A percentile compares a stretch with the other conserved stretches of the same genome.
Evolutionary conservation across 2,113 vertebrate genomes (phyloP).

Genomic region (Solenodon paradoxus): DNA sequence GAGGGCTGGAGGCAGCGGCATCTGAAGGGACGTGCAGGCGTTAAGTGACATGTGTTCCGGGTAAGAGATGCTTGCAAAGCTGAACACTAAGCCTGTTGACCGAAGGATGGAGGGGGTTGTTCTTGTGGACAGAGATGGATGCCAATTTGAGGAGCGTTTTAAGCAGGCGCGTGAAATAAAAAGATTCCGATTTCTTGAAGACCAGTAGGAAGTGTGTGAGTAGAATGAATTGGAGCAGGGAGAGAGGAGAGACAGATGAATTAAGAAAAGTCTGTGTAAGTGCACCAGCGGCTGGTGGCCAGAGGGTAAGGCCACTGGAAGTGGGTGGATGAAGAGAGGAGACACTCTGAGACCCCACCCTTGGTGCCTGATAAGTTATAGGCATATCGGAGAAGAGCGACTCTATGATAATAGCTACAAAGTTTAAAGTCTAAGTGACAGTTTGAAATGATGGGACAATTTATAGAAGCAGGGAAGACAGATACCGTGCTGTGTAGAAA

Average conservation of each 20-base stretch:
- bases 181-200: background rate
- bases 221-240: background rate
- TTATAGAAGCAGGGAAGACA: background rate
- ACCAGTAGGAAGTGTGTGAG: too few relatives aligned
- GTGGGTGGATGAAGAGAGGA: rapidly evolving
- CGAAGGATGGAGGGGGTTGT: too few relatives aligned
- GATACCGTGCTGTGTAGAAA: background rate
- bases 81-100: too few relatives aligned
- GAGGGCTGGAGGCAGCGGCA: too few relatives aligned
- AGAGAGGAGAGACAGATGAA: background rate
- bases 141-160: background rate
- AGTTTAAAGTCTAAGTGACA: background rate
- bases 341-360: background rate
- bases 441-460: background rate
- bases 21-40: too few relatives aligned
- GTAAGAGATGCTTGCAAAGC: background rate
- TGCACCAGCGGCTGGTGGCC: too few relatives aligned
- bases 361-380: rapidly evolving
- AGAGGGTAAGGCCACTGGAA: rapidly evolving
- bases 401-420: too few relatives aligned
- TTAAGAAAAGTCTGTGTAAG: background rate
- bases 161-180: background rate
- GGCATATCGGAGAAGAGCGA: background rate
- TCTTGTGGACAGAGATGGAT: too few relatives aligned
- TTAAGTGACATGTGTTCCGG: too few relatives aligned